A percentile compares a stretch with the other conserved stretches of the same genome.
phyloP scores from a whole-genome alignment of 2,888 invertebrate genomes.

The Neelides folsomi region DNA sequence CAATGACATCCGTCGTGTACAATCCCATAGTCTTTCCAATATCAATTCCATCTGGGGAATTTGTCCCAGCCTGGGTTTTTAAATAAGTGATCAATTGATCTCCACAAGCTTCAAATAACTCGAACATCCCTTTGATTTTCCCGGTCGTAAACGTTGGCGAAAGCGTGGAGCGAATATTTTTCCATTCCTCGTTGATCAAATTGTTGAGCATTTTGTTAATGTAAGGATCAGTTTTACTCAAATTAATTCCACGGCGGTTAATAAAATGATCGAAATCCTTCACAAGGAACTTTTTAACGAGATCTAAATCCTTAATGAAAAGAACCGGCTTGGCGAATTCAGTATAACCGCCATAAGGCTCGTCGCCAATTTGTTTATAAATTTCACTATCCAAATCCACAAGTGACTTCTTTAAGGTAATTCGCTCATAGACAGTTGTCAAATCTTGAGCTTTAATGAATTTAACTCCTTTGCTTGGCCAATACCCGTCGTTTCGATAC shows the following conservation, averaged over 20 bases:
- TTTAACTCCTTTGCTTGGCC: no score
- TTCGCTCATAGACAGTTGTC: no score
- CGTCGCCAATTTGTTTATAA: no score
- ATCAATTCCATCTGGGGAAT: no score
- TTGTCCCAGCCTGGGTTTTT: no score
- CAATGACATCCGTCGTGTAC: conserved; percentile 33
- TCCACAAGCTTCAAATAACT: conserved; percentile 1
- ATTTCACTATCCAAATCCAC: no score
- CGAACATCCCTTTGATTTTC: conserved; percentile 11
- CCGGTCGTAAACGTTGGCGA: conserved; percentile 12
- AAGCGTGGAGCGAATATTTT: conserved; percentile 5
- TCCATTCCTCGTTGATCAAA: conserved; percentile 7
- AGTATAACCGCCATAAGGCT: neutral
- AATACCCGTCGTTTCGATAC: no score
- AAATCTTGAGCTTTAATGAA: no score
- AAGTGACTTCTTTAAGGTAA: no score
- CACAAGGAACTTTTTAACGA: neutral
- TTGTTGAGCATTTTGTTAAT: no score
- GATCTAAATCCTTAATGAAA: neutral
- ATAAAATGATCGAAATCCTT: conserved; percentile 5
- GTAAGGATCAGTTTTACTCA: no score
- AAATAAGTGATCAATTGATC: no score
- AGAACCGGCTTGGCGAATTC: neutral
- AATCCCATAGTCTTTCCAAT: conserved; percentile 3
- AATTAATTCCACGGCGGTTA: neutral